Evolutionary conservation across 2,888 invertebrate genomes (phyloP), one percentile per base, ranked within the genome.

Genomic region (Lymantria dispar): DNA sequence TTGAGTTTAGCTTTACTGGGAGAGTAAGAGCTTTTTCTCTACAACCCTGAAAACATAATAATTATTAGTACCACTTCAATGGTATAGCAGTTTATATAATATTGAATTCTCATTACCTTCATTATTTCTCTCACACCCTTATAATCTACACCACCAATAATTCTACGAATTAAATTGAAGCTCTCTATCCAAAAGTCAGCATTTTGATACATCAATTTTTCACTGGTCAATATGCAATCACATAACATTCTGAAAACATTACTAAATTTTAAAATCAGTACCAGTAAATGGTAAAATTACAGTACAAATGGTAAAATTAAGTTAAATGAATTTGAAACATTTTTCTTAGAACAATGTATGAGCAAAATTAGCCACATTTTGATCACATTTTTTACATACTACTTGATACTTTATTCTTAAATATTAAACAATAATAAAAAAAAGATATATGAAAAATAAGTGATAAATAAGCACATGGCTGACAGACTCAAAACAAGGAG

Each of bases 81-180:
- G 8, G 8, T 33, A 33, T 33, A 33, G 31, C 33, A 33, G 3
- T 33, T 33, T 33, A 33, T 7, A 33, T 33, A 33, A 10, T 33
- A 33, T 33, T 22, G 3, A 22, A 22, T 22, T 22, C 22, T 22
- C 40, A 40, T 72, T 81, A 95, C 96, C 92, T 97, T 97, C 96
- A 98, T 97, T 52, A 98, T 96, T 92, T 97, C 97, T 63, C 97
- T 89, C 0, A 98, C 97, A 12, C 97, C 98, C 89, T 99, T 99
- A 78, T 99, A 99, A 83, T 98, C 98, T 0, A 98, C 98, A 51
- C 96, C 95, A 38, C 96, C 95, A 70, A 99, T 96, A 41, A 98
- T 95, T 78, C 94, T 95, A 64, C 95, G 93, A 48, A 99, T 95
- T 5, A 98, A 90, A 63, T 93, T 93, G 78, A 99, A 98, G 73